A percentile compares a stretch with the other conserved stretches of the same genome.
Conservation (phyloP, 2,113 vertebrate genomes). For the Muntiacus muntjak region DNA sequence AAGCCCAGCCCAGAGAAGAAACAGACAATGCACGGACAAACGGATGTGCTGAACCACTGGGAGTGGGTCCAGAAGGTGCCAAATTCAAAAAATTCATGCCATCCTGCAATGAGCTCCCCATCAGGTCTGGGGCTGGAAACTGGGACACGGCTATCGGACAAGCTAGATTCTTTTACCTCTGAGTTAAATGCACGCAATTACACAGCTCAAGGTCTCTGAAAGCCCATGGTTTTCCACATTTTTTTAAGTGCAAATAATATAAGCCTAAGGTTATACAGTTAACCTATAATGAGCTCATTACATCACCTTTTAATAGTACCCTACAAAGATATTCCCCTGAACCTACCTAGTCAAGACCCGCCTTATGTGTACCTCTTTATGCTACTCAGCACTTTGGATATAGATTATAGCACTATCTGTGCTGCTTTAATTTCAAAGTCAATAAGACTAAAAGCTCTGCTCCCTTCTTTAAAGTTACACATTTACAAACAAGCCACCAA, state of each 20-base stretch:
- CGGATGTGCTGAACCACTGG: not conserved
- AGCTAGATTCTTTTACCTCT: not conserved
- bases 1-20: not conserved
- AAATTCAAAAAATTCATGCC: not conserved
- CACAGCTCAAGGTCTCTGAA: not conserved
- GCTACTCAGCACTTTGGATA: not conserved
- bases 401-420: constrained; percentile 17
- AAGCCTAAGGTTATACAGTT: not conserved
- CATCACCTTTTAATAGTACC: not conserved
- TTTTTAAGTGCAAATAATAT: constrained; percentile 3
- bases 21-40: not conserved
- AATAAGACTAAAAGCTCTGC: constrained; percentile 39
- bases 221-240: not conserved
- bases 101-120: not conserved
- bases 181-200: not conserved
- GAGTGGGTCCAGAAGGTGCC: not conserved
- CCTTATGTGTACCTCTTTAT: constrained; percentile 30
- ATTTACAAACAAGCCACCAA: constrained; percentile 22
- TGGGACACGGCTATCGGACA: not conserved
- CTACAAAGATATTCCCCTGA: not conserved
- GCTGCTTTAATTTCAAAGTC: constrained; percentile 52
- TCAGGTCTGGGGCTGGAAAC: not conserved
- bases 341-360: not conserved
- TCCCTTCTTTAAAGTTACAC: not conserved
- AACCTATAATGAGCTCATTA: constrained; percentile 43